phyloP scores from a whole-genome alignment of 2,113 vertebrate species.

The Hemibates koningsi region DNA sequence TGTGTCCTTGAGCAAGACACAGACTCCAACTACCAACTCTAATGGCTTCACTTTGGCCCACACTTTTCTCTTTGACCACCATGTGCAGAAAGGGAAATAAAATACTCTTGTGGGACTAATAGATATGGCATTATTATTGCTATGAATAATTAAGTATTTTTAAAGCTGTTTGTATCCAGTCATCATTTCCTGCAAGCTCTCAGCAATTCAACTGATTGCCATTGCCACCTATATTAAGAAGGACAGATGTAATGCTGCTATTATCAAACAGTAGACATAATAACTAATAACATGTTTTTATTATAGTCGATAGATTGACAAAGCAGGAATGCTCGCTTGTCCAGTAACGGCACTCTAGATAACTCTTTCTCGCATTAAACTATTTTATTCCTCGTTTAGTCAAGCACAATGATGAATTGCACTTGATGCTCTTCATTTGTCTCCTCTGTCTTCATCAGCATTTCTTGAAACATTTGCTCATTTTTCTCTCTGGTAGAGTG shows the following conservation, averaged over 20 bases:
- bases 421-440: conserved; percentile 41
- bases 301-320: not conserved
- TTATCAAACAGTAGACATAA: not conserved
- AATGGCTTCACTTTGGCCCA: not conserved
- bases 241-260: not conserved
- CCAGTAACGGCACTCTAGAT: not conserved
- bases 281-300: not conserved
- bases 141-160: not conserved
- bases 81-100: not conserved
- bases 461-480: conserved; percentile 32
- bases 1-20: not conserved
- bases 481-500: conserved; percentile 57
- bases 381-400: conserved; percentile 40
- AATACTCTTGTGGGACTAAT: not conserved
- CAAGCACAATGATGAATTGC: conserved; percentile 48
- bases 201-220: not conserved
- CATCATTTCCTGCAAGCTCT: not conserved
- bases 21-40: not conserved
- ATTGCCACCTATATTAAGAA: not conserved
- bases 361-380: conserved; percentile 7
- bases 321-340: not conserved
- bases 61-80: not conserved
- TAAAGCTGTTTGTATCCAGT: not conserved
- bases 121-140: not conserved
- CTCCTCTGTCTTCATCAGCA: conserved; percentile 51